Evolutionary conservation across 2,888 invertebrate species (phyloP), one percentile per base, ranked within the genome.

Genomic region (Norana najaformis): DNA sequence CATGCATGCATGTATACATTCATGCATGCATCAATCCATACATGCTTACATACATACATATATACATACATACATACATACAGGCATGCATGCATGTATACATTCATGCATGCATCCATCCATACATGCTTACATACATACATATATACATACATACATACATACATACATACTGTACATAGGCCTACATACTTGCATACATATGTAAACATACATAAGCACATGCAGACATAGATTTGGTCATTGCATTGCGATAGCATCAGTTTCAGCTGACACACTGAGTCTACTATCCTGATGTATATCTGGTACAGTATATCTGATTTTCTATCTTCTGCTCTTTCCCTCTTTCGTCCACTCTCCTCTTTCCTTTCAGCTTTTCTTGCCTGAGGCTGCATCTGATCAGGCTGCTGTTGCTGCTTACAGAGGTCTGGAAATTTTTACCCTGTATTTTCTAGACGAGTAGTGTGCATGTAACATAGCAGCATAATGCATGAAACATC

Each of bases 271-370:
- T 69, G 69, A 11, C 53, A 11, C 23, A 23, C 53, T 16, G 69
- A 30, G n/a, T n/a, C 30, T n/a, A 69, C 69, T 13, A 69, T 69
- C 69, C 11, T 11, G 69, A n/a, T 69, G n/a, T 69, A n/a, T n/a
- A 53, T 53, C 53, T 53, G 30, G 30, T 69, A n/a, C n/a, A n/a
- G n/a, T n/a, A n/a, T n/a, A n/a, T 30, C 20, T 47, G 4, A 20
- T 47, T 47, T 8, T 20, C 23, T n/a, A 11, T 69, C 69, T 69
- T 69, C 69, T n/a, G 30, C n/a, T 69, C 30, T 69, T 69, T 69
- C 69, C 69, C n/a, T n/a, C 30, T 69, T 69, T 69, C n/a, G 69
- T 69, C 69, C 69, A 69, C 69, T 69, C 69, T 69, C 69, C 69
- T 69, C 69, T 69, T 69, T 69, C 69, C 69, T 11, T 69, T 69